These are phyloP conservation scores for Halcyon malimbica DNA, from an alignment of 2,113 vertebrate species.

Conservation along the genomic window DNA sequence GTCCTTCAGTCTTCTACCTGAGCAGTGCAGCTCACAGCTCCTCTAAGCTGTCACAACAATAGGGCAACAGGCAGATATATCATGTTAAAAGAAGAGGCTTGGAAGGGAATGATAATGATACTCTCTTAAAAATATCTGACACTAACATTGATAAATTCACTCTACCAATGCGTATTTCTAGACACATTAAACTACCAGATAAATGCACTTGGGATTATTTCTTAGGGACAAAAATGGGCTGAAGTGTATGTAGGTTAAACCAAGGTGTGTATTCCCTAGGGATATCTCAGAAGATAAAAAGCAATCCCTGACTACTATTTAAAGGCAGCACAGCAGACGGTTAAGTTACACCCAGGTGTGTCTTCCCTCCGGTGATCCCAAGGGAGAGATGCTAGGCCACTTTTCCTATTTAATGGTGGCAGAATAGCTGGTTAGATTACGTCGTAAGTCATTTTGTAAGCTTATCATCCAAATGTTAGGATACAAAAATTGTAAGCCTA, in stretches of 20 bases:
- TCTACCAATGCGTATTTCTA: not conserved
- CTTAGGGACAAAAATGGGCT: slow-evolving; percentile 42
- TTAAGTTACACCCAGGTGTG: slow-evolving; percentile 74
- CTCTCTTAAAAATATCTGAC: not conserved
- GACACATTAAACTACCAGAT: not conserved
- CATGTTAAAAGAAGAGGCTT: not conserved
- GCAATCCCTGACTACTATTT: slow-evolving; percentile 71
- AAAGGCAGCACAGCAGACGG: slow-evolving; percentile 71
- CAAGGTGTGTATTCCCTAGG: slow-evolving; percentile 70
- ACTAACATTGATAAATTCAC: not conserved
- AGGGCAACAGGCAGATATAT: not conserved
- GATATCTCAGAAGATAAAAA: slow-evolving; percentile 73
- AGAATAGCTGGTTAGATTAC: slow-evolving; percentile 64
- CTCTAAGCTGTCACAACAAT: not conserved
- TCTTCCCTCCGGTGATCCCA: slow-evolving; percentile 69
- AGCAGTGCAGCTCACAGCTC: not conserved
- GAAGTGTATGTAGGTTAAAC: slow-evolving; percentile 64
- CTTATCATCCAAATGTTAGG: slow-evolving; percentile 48
- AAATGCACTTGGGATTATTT: not conserved
- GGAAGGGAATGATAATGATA: not conserved
- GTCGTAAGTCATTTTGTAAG: slow-evolving; percentile 30
- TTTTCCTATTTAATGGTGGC: slow-evolving; percentile 68
- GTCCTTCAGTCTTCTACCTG: not conserved
- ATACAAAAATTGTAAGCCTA: slow-evolving; percentile 42
- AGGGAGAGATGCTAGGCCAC: slow-evolving; percentile 65